Base-by-base conservation (phyloP, 1,140 invertebrate genomes). In the Theocolax elegans region DNA sequence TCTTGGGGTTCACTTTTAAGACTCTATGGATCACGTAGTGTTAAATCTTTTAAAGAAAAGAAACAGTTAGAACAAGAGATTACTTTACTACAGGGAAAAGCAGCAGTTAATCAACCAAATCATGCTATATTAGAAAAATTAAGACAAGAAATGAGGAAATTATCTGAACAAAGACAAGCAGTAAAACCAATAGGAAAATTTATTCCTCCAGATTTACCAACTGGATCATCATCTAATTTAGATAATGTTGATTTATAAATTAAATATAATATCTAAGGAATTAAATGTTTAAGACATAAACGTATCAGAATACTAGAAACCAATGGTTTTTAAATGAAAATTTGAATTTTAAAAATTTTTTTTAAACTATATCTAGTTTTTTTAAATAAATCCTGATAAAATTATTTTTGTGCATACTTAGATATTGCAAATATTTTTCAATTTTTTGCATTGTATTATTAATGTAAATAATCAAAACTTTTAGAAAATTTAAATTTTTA, bases 51-150 rank as follows among this genome's bases (percentile, higher is more conserved):
- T 73, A 96, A 96, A 81, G 96, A 97, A 78, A 97, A 96, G 83
- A 98, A 98, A 87, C 89, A 94, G 76, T 92, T 97, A 76, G 95
- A 98, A 81, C 94, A 97, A 84, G 93, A 97, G 87, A 97, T 98
- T 40, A 97, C 95, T 1, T 88, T 95, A 44, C 86, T 98, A 10
- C 95, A 97, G 83, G 31, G 93, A 76, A 94, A 95, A 82, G 94
- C 95, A 3, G 92, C 93, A 3, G 90, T 94, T 10, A 97, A 97
- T 86, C 92, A 94, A 79, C 96, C 97, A 51, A 98, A 98, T 86
- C 92, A 92, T 83, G 95, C 95, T 2, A 97, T 99, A 79, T 87
- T 99, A 17, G 92, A 95, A 66, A 98, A 98, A 84, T 87, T 99
- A 12, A 90, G 92, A 67, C 86, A 91, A 64, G 97, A 98, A 87